Evolutionary conservation across 1,140 invertebrate genomes (phyloP), one percentile per base, ranked within the genome.

Genomic region (Lutraria rhynchaena): DNA sequence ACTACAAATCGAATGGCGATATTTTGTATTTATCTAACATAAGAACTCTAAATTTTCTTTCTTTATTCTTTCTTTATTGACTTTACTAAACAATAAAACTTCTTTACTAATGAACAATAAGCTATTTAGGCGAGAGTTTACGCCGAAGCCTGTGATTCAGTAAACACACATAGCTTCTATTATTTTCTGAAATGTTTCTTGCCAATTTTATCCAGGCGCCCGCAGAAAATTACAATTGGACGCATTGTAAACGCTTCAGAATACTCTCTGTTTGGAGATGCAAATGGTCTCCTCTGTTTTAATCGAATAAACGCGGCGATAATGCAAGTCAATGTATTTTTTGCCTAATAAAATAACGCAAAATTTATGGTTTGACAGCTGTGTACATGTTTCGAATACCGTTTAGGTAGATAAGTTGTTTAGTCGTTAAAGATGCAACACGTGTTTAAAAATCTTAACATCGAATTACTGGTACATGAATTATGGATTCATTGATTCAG

Each of bases 1-100:
- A 24, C 17, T 1, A 67, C 41, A 67, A 51, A n/a, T 67, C 27
- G 41, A 67, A 37, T 67, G 63, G 33, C 44, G 19, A 22, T 67
- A 51, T 29, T 55, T 67, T 67, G 41, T 67, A 24, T 27, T 46
- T 46, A 67, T 49, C 63, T 67, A 49, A 24, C 24, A 46, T 46
- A 46, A 51, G 24, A 67, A 67, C 44, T 41, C 41, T 46, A 67
- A 67, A 67, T 51, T 46, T 51, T 7, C 63, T 2, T 67, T 67
- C 63, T 67, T 67, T 67, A 67, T 67, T 67, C 63, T 67, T 67
- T 67, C 63, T 67, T 67, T 67, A 67, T 67, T 67, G 63, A 67
- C 44, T 67, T 67, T 67, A 67, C 63, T 67, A 51, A 67, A 67
- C 63, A 67, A 67, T 67, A 22, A 67, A 67, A 49, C 44, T 67